A percentile compares a stretch with the other conserved stretches of the same genome.
phyloP scores from a whole-genome alignment of 1,140 invertebrate species.

The Eriocheir sinensis region DNA sequence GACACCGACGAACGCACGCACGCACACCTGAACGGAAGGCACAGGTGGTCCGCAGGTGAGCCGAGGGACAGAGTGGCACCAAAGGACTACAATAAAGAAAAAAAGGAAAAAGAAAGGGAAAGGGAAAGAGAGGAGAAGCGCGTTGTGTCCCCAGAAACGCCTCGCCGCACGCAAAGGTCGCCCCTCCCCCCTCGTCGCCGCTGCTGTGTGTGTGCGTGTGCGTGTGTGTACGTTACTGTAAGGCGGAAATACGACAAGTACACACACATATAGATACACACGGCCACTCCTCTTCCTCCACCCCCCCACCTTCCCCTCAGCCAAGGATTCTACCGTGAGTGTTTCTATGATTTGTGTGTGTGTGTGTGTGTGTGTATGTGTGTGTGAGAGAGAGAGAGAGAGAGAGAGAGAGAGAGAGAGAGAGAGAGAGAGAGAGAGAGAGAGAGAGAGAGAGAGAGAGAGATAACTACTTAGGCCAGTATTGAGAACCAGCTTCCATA shows the following conservation, averaged over 20 bases:
- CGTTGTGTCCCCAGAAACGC: too few relatives aligned
- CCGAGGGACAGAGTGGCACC: background rate
- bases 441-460: background rate
- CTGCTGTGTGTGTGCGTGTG: too few relatives aligned
- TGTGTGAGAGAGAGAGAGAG: too few relatives aligned
- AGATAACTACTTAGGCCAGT: slow-evolving; percentile 4
- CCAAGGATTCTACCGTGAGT: too few relatives aligned
- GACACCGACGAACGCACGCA: too few relatives aligned
- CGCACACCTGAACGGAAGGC: background rate
- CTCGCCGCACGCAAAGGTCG: background rate
- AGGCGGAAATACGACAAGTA: background rate
- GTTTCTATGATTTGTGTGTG: background rate
- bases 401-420: background rate
- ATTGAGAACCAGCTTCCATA: background rate
- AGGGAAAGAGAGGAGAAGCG: background rate
- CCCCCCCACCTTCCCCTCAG: too few relatives aligned
- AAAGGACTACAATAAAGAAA: background rate
- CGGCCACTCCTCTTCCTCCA: too few relatives aligned
- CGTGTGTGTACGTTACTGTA: too few relatives aligned
- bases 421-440: background rate
- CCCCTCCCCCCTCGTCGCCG: too few relatives aligned
- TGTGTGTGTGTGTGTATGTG: too few relatives aligned
- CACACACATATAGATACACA: too few relatives aligned
- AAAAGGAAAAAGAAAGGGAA: background rate
- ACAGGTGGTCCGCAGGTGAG: background rate